Evolutionary conservation across 2,113 vertebrate genomes (phyloP).

Genomic region (Scalopus aquaticus): DNA sequence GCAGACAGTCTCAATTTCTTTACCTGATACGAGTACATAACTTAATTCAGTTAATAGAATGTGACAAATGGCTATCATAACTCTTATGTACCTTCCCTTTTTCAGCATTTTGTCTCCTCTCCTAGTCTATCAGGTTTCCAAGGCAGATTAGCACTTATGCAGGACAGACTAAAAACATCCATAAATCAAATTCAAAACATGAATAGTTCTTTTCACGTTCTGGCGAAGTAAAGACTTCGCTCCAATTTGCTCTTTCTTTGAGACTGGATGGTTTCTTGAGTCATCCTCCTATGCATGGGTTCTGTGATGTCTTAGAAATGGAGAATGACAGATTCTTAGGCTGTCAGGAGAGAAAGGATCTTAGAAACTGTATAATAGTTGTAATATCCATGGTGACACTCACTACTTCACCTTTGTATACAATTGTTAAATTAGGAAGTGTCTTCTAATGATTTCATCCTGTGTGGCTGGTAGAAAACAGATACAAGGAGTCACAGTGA

Average conservation of each 20-base stretch:
- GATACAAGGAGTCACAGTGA: neutral
- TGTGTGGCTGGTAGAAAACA: neutral
- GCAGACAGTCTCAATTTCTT: constrained; percentile 46
- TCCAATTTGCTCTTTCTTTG: neutral
- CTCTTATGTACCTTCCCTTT: constrained; percentile 38
- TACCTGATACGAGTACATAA: constrained; percentile 32
- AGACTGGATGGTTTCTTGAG: neutral
- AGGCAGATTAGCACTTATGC: neutral
- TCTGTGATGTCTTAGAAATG: neutral
- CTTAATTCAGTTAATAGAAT: constrained; percentile 66
- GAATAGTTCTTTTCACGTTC: neutral
- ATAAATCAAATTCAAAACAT: neutral
- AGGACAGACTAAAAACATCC: neutral
- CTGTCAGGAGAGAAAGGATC: neutral
- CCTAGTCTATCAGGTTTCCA: neutral
- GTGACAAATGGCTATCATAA: constrained; percentile 64
- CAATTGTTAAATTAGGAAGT: neutral
- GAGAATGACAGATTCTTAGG: neutral
- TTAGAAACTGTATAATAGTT: neutral
- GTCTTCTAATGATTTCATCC: neutral
- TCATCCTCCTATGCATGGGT: neutral
- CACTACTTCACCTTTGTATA: neutral
- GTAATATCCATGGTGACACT: neutral
- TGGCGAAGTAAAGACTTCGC: neutral
- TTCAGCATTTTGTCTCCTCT: neutral